Base-by-base conservation (phyloP, 2,888 invertebrate genomes). In the Axea sp. region DNA sequence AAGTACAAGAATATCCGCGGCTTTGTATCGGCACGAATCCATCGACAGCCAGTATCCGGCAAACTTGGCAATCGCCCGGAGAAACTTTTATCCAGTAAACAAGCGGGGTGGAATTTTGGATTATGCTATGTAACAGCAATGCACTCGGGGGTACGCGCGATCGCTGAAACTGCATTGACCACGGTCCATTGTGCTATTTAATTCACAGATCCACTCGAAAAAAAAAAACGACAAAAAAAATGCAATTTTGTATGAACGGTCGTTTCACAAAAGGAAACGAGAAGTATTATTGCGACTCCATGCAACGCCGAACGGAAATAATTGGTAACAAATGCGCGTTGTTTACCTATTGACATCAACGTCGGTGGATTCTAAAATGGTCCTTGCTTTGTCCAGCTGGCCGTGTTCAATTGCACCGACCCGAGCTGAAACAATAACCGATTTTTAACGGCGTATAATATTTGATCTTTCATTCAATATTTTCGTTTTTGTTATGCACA, bases 401-500 rank as follows among this genome's bases (percentile, higher is more conserved):
- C 96, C 97, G 88, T 97, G 96, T 89, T 98, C 98, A 26, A 98
- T 96, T 3, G 98, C 98, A 26, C 96, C 95, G 86, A 98, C 97
- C 41, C 98, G 90, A 53, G 96, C 98, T 97, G 92, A 22, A 69
- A 59, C 33, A 73, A 41, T 33, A 37, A 43, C n/a, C 17, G 15
- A 37, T 9, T 47, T 57, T 60, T 28, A 60, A 47, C 31, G 43
- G 24, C 24, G n/a, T n/a, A 19, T 24, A 11, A 24, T 12, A 24
- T 41, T 24, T 8, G 12, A 39, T 39, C 19, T 9, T 3, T 3
- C 5, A 14, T 6, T 15, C 8, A 7, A n/a, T 15, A 14, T 15
- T 4, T 12, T 14, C 35, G 15, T 35, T n/a, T n/a, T n/a, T n/a
- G n/a, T n/a, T n/a, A n/a, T n/a, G n/a, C n/a, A n/a, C n/a, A n/a